These are phyloP conservation scores for Drosophila sordidula DNA, from an alignment of 2,888 invertebrate genomes.

Conservation along the genomic window DNA sequence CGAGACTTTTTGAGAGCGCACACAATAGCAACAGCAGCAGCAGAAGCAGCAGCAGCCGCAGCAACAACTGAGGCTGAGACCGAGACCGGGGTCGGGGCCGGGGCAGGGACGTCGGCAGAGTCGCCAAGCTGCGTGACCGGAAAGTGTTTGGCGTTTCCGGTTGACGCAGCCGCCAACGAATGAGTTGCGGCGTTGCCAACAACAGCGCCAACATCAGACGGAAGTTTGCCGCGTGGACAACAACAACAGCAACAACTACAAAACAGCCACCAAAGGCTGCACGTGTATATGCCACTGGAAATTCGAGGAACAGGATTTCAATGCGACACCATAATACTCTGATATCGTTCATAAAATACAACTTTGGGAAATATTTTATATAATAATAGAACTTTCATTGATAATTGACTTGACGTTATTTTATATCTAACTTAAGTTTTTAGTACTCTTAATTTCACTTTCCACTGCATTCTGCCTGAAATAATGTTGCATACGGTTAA, in stretches of 20 bases:
- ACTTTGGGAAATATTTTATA: background rate
- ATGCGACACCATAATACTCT: conserved; percentile 25
- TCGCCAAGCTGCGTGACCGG: conserved; percentile 70
- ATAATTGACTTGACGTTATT: too few relatives aligned
- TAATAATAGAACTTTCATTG: background rate
- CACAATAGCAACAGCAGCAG: conserved; percentile 25
- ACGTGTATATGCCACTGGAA: conserved; percentile 47
- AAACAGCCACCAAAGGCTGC: conserved; percentile 35
- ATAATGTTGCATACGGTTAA: too few relatives aligned
- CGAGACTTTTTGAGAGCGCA: conserved; percentile 57
- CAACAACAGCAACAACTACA: conserved; percentile 32
- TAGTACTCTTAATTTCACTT: background rate
- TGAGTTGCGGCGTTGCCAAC: conserved; percentile 32
- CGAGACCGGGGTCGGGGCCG: background rate
- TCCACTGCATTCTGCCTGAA: too few relatives aligned
- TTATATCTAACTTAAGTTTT: background rate
- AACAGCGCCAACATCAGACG: conserved; percentile 44
- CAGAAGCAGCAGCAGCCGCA: conserved; percentile 2
- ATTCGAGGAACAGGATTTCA: conserved; percentile 12
- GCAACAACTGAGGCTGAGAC: conserved; percentile 10
- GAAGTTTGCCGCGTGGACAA: conserved; percentile 63
- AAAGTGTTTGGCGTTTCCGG: conserved; percentile 74
- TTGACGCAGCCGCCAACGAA: conserved; percentile 54
- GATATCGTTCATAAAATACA: background rate
- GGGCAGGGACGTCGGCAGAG: conserved; percentile 18